A percentile compares a stretch with the other conserved stretches of the same genome.
These are phyloP conservation scores for Nasua narica DNA, from an alignment of 2,797 vertebrate genomes.

Conservation along the genomic window DNA sequence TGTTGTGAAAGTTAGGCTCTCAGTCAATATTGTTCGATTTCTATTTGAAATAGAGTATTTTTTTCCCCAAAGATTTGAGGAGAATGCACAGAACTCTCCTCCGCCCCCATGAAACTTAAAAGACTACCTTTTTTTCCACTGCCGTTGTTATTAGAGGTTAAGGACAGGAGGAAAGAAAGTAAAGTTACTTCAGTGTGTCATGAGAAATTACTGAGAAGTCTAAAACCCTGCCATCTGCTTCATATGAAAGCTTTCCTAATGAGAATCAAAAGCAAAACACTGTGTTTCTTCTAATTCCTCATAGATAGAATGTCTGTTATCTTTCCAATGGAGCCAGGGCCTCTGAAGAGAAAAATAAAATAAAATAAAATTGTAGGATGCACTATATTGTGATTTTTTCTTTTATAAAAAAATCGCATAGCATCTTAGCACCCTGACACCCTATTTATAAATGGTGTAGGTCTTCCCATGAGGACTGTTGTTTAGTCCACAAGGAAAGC, in stretches of 20 bases:
- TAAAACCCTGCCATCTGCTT: conserved; percentile 37
- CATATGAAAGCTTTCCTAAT: neutral
- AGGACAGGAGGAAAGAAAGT: conserved; percentile 3
- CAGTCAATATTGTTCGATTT: neutral
- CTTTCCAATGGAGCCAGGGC: neutral
- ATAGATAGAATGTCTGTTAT: neutral
- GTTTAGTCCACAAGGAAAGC: neutral
- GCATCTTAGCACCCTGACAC: neutral
- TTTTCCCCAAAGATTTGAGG: neutral
- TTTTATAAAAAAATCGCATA: neutral
- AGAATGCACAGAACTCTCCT: neutral
- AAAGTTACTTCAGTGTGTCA: neutral
- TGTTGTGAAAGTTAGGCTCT: neutral
- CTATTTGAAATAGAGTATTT: neutral
- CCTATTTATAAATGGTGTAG: neutral
- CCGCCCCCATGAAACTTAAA: neutral
- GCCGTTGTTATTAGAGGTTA: neutral
- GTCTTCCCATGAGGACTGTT: neutral
- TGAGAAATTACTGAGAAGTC: conserved; percentile 10
- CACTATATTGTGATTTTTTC: neutral
- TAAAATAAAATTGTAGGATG: conserved; percentile 3
- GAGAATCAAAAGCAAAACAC: neutral
- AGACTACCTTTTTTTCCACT: neutral
- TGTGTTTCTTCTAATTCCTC: neutral
- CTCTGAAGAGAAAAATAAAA: neutral